These are phyloP conservation scores for Heliconius charithonia DNA, from an alignment of 2,888 invertebrate genomes.

Conservation along the genomic window DNA sequence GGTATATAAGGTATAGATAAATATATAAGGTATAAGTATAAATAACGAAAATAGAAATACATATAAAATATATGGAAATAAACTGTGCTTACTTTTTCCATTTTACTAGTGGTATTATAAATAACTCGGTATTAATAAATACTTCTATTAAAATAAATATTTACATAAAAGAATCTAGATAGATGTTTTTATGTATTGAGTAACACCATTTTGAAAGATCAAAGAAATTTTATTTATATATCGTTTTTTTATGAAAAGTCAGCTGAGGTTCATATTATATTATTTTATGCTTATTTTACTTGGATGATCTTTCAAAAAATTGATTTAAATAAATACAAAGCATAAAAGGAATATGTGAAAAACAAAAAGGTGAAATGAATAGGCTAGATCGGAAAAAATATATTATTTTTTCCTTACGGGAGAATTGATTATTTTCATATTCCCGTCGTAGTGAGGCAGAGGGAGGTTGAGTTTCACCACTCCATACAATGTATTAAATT, in stretches of 20 bases:
- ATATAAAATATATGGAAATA: not conserved
- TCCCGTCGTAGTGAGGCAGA: too few relatives aligned
- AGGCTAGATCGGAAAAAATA: too few relatives aligned
- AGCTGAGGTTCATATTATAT: not conserved
- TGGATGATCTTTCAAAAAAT: not conserved
- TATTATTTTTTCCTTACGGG: too few relatives aligned
- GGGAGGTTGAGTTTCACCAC: too few relatives aligned
- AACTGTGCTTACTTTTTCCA: not conserved
- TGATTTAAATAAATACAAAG: too few relatives aligned
- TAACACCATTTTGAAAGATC: not conserved
- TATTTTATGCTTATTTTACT: not conserved
- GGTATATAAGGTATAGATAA: too few relatives aligned
- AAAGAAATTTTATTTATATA: slow-evolving; percentile 11
- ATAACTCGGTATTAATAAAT: not conserved
- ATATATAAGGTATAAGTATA: too few relatives aligned
- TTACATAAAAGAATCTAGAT: slow-evolving; percentile 18
- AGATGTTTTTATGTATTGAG: not conserved
- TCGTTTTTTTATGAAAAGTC: not conserved
- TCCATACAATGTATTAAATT: too few relatives aligned
- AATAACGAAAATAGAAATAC: too few relatives aligned
- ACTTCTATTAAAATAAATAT: slow-evolving; percentile 6
- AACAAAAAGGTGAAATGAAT: too few relatives aligned
- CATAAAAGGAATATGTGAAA: too few relatives aligned
- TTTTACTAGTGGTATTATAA: not conserved
- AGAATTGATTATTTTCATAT: too few relatives aligned